These are phyloP conservation scores for Ophonus ardosiacus DNA, from an alignment of 2,888 invertebrate species.

Conservation along the genomic window DNA sequence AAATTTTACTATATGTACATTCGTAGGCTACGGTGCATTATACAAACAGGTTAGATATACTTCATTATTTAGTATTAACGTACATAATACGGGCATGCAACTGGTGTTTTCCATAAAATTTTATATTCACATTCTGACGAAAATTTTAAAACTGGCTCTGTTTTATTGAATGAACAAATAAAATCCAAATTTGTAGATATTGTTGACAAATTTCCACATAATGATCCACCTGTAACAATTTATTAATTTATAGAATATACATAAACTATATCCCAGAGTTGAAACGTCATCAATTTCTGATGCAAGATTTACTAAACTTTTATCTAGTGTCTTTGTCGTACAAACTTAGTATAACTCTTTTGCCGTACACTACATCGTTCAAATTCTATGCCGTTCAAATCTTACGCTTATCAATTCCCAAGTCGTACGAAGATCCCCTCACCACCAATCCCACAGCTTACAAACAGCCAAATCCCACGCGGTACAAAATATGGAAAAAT, in stretches of 20 bases:
- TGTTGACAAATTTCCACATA: conserved; percentile 11
- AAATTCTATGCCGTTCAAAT: neutral
- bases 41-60: too few relatives aligned
- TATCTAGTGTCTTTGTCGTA: neutral
- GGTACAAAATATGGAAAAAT: too few relatives aligned
- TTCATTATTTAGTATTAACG: neutral
- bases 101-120: conserved; percentile 45
- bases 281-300: too few relatives aligned
- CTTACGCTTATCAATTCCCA: neutral
- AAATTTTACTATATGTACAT: too few relatives aligned
- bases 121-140: conserved; percentile 36
- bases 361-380: neutral
- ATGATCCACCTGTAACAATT: conserved; percentile 48
- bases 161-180: conserved; percentile 67
- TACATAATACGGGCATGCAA: conserved; percentile 55
- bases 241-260: neutral
- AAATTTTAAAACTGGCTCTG: conserved; percentile 66
- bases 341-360: neutral
- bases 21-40: too few relatives aligned
- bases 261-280: neutral
- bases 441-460: neutral
- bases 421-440: neutral
- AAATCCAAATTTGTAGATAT: conserved; percentile 67
- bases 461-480: neutral
- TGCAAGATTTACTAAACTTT: neutral